Base-by-base conservation (phyloP, 1,140 invertebrate species). In the Halictus rubicundus region DNA sequence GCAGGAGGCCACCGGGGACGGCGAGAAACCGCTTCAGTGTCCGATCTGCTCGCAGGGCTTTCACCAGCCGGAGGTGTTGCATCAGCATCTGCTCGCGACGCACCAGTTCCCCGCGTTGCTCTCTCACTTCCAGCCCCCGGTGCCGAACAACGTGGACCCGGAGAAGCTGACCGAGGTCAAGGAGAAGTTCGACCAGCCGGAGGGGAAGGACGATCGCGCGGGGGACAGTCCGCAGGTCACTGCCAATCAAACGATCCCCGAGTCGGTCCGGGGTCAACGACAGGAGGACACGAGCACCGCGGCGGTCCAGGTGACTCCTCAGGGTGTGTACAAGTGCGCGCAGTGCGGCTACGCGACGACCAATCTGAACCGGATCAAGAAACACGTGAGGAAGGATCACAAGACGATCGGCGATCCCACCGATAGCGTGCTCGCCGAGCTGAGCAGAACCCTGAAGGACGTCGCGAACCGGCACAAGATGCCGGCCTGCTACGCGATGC, bases 291-390 rank as follows among this genome's bases (percentile, higher is more conserved):
- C 84, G n/a, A n/a, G n/a, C n/a, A n/a, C n/a, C n/a, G n/a, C n/a
- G 0, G 88, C 89, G 9, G 91, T 93, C 5, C 89, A 92, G 37
- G 92, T 93, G 6, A 93, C 92, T 14, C 88, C 92, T 14, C 92
- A 93, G 37, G 92, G 91, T 19, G 88, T 89, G 0, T 93, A 93
- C 89, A 95, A 95, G 86, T 96, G 95, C 87, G 94, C 94, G n/a
- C 94, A 95, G 60, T 96, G 95, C 89, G 95, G 95, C 70, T 96
- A 95, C 87, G 94, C 94, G 27, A 95, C 95, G 23, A 93, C 94
- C 52, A 94, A 94, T 73, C 94, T 95, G 81, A 94, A 94, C 69
- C 93, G 94, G 78, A 94, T 96, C 78, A 95, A 95, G 87, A 94
- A 94, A 87, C 95, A 96, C 92, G 94, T 96, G 77, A 94, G 94